phyloP scores from a whole-genome alignment of 2,113 vertebrate genomes.

The Trogon surrucura region DNA sequence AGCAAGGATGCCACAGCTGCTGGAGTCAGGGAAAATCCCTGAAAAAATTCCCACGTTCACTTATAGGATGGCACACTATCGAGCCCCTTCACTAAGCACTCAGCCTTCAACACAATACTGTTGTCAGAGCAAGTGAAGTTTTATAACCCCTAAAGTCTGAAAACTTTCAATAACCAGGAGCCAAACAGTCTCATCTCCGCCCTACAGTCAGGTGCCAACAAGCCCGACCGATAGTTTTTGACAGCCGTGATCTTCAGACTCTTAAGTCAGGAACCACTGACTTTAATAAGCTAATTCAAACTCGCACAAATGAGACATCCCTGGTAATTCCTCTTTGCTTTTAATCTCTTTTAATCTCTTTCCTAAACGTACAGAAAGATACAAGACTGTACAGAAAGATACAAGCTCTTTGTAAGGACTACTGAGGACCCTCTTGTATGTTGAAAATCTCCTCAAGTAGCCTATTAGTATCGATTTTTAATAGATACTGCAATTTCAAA shows the following conservation, averaged over 20 bases:
- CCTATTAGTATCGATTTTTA: neutral
- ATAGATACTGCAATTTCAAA: neutral
- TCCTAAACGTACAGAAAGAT: neutral
- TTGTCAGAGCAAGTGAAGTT: neutral
- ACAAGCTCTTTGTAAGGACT: neutral
- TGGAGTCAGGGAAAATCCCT: neutral
- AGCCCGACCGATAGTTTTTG: neutral
- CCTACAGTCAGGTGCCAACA: rapidly evolving
- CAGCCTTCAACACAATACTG: neutral
- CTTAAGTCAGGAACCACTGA: neutral
- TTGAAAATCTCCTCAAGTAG: neutral
- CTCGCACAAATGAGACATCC: neutral
- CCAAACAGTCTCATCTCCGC: neutral
- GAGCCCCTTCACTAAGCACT: neutral
- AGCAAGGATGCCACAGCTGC: neutral
- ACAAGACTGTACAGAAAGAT: neutral
- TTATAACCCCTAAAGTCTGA: neutral
- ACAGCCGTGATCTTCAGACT: neutral
- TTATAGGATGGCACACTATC: rapidly evolving
- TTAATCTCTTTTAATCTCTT: neutral
- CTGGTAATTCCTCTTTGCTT: neutral
- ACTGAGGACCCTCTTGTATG: neutral
- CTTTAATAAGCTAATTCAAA: neutral
- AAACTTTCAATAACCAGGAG: neutral
- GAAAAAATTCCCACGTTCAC: neutral